Evolutionary conservation across 2,113 vertebrate species (phyloP), one percentile per base, ranked within the genome.

Genomic region (Rhinoderma darwinii): DNA sequence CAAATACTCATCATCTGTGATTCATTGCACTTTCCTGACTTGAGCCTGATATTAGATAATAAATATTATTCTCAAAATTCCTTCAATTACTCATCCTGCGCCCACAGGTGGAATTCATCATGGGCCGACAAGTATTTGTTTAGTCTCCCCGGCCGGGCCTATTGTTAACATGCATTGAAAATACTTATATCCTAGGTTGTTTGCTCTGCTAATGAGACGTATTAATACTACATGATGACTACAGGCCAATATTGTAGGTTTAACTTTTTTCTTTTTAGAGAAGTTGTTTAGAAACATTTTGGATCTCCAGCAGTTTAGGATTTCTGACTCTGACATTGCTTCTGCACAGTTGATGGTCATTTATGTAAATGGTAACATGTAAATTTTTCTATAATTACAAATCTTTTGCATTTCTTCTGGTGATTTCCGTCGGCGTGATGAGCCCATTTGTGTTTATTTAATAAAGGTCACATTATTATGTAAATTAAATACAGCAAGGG

Each of bases 391-490:
- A 17, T 5, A 8, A 43, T 41, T 12, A 61, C 35, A 61, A 39
- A 59, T n/a, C 50, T 25, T 22, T 12, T 50, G 43, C 41, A 75
- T 25, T 50, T 30, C 15, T 50, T 30, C 3, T 9, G 15, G 30
- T 80, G 35, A 59, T 39, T 41, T 79, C 32, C 15, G 56, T 51
- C 10, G 12, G 51, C 17, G 32, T 79, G 43, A 51, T 27, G 44
- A 15, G 30, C n/a, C 14, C 44, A 15, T 2, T 32, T 50, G 27
- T 51, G 27, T 51, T 50, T 77, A 14, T 9, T 20, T 50, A 14
- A n/a, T 43, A 79, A 39, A 79, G 77, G 51, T 79, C 50, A 79
- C 50, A 79, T 79, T 56, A 39, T 35, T 79, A 79, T 79, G 59
- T 66, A 82, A 66, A 82, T 82, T 17, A 66, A 41, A 44, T 15